Evolutionary conservation across 2,888 invertebrate genomes (phyloP).

Genomic region (Noctua janthina): DNA sequence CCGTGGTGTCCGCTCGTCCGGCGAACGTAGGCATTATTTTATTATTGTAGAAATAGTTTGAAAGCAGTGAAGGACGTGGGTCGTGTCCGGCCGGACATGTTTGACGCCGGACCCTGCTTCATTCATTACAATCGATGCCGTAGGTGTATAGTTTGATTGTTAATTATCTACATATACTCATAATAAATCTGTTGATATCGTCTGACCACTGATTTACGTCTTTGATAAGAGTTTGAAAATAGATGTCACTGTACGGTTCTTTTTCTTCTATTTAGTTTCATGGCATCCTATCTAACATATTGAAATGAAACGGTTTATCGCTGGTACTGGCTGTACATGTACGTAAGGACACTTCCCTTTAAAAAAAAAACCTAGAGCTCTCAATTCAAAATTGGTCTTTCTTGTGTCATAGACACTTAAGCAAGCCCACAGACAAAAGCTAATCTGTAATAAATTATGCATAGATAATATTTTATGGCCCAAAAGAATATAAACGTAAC

Average conservation of each 20-base stretch:
- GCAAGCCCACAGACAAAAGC: conserved; percentile 27
- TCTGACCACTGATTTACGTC: conserved; percentile 49
- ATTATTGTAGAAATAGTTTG: conserved; percentile 73
- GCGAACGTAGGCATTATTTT: conserved; percentile 72
- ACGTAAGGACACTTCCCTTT: background rate
- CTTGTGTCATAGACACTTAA: background rate
- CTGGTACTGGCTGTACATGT: background rate
- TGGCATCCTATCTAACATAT: background rate
- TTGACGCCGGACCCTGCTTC: conserved; percentile 80
- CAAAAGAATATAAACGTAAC: conserved; percentile 58
- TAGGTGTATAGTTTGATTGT: conserved; percentile 73
- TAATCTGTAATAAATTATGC: conserved; percentile 62
- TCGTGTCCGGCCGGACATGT: conserved; percentile 82
- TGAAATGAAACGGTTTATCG: conserved; percentile 1
- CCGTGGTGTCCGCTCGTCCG: conserved; percentile 61
- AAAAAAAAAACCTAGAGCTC: background rate
- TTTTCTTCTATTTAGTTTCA: conserved; percentile 17
- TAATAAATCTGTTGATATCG: conserved; percentile 53
- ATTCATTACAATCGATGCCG: conserved; percentile 78
- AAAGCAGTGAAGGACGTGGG: conserved; percentile 81
- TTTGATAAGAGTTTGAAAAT: conserved; percentile 45
- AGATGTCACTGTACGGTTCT: conserved; percentile 36
- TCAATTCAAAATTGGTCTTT: conserved; percentile 32
- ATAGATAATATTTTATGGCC: conserved; percentile 57
- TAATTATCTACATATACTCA: conserved; percentile 70